phyloP scores from a whole-genome alignment of 2,113 vertebrate genomes.

The Labrus mixtus region DNA sequence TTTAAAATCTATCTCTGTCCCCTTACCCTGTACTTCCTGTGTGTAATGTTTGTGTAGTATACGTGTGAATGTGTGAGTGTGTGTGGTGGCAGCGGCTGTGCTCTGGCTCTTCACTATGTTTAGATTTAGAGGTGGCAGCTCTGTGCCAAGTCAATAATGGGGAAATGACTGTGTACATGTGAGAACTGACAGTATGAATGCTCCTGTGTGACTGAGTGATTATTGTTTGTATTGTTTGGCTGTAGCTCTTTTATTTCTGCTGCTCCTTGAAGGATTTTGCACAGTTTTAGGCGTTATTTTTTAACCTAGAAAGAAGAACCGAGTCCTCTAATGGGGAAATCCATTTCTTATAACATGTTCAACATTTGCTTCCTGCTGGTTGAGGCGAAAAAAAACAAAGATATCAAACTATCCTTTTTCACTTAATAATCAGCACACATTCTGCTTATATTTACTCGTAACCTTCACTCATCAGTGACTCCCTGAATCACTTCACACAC shows the following conservation, averaged over 20 bases:
- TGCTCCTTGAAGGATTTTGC: too few relatives aligned
- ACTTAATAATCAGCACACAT: too few relatives aligned
- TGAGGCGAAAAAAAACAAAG: too few relatives aligned
- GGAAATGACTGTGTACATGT: conserved; percentile 14
- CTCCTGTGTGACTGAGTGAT: conserved; percentile 10
- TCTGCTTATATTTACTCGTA: too few relatives aligned
- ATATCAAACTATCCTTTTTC: too few relatives aligned
- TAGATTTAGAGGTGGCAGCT: conserved; percentile 23
- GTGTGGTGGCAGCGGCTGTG: not conserved
- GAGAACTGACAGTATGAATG: conserved; percentile 17
- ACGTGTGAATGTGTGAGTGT: conserved; percentile 5
- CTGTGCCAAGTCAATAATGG: not conserved
- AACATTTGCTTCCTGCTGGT: too few relatives aligned
- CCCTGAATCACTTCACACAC: too few relatives aligned
- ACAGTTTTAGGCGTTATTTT: too few relatives aligned
- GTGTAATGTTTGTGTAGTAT: conserved; percentile 34
- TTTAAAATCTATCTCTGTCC: conserved; percentile 75
- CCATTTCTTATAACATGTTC: too few relatives aligned
- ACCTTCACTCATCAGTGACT: too few relatives aligned
- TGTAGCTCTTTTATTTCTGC: not conserved
- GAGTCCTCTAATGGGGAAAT: too few relatives aligned
- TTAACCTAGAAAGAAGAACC: too few relatives aligned
- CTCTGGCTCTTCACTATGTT: conserved; percentile 14
- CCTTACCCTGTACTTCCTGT: conserved; percentile 64
- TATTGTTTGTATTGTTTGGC: not conserved